Evolutionary conservation across 2,113 vertebrate genomes (phyloP).

Genomic region (Agelaius phoeniceus): DNA sequence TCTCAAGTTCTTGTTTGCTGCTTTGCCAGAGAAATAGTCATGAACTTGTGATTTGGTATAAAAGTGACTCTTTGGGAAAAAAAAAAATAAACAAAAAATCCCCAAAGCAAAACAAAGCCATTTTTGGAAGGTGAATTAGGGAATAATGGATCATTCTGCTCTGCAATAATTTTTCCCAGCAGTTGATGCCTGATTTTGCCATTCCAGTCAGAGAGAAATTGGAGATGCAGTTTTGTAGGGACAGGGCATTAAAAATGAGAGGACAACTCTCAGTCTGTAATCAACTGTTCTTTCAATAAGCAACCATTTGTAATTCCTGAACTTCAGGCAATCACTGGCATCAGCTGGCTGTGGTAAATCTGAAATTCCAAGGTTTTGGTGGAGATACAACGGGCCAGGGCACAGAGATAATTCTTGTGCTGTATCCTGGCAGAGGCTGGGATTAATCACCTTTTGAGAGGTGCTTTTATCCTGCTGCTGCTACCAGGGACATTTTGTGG

Average conservation of each 20-base stretch:
- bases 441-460: neutral
- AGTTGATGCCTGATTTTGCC: neutral
- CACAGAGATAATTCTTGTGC: neutral
- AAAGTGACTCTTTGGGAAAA: neutral
- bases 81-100: neutral
- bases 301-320: neutral
- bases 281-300: neutral
- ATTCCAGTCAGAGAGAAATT: neutral
- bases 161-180: neutral
- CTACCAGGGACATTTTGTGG: neutral
- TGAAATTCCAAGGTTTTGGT: neutral
- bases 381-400: neutral
- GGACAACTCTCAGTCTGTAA: neutral
- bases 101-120: neutral
- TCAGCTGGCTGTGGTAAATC: neutral
- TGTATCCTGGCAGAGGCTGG: neutral
- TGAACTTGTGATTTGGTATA: constrained; percentile 38
- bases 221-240: neutral
- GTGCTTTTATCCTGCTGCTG: neutral
- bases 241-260: neutral
- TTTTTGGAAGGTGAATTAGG: neutral
- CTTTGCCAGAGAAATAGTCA: constrained; percentile 43
- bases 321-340: neutral
- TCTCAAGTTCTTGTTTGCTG: constrained; percentile 14
- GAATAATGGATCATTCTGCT: neutral